Evolutionary conservation across 2,113 vertebrate species (phyloP).

Genomic region (Bos javanicus): DNA sequence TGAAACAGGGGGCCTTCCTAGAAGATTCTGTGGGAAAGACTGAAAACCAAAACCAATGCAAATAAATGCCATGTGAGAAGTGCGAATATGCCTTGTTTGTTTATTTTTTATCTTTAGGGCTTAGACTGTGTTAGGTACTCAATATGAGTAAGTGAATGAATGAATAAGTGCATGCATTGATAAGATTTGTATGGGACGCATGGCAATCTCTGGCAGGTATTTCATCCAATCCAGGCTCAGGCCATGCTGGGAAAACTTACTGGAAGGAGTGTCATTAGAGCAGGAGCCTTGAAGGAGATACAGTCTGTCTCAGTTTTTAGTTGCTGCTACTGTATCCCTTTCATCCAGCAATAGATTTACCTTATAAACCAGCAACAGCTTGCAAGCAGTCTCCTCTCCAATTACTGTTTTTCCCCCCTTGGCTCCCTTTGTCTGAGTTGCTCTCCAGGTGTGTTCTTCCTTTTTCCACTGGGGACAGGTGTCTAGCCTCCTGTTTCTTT

Average conservation of each 20-base stretch:
- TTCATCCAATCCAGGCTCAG: background rate
- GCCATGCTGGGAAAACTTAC: background rate
- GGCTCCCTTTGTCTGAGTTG: background rate
- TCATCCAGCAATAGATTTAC: background rate
- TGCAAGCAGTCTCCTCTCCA: conserved; percentile 26
- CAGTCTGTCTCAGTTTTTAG: background rate
- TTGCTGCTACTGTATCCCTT: background rate
- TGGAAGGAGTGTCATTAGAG: background rate
- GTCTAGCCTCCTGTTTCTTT: conserved; percentile 25
- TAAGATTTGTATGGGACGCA: background rate
- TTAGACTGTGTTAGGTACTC: background rate
- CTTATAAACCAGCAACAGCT: background rate
- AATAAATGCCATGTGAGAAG: background rate
- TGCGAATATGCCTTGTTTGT: background rate
- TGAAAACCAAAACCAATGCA: background rate
- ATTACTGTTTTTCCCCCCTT: background rate
- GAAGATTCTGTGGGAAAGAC: background rate
- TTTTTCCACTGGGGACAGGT: background rate
- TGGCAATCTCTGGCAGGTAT: background rate
- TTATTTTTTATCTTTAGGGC: background rate
- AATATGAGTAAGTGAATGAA: background rate
- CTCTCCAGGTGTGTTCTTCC: conserved; percentile 1
- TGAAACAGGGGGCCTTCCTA: background rate
- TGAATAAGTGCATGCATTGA: background rate
- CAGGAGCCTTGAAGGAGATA: background rate